Evolutionary conservation across 30 jellyfish, hydroid and myxozoan genomes (phyloP).

Genomic region (Cassiopea andromeda): DNA sequence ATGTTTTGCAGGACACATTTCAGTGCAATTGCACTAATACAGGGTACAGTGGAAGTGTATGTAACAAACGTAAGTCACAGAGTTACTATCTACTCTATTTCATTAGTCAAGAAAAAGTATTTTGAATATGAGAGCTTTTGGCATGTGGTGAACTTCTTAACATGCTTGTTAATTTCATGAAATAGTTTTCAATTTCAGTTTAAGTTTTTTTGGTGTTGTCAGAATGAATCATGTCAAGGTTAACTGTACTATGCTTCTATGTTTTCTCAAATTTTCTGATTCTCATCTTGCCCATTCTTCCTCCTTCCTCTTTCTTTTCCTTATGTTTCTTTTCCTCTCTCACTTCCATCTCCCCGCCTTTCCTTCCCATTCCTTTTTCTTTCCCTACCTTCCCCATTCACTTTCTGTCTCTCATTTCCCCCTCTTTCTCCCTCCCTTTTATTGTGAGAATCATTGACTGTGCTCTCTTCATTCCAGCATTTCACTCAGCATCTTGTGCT

Average conservation of each 20-base stretch:
- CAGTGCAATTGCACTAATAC: constrained; percentile 69
- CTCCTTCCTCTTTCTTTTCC: background rate
- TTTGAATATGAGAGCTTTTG: too few relatives aligned
- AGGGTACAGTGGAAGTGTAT: constrained; percentile 66
- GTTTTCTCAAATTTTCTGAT: too few relatives aligned
- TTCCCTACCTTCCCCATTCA: background rate
- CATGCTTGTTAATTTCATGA: too few relatives aligned
- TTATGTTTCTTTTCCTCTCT: too few relatives aligned
- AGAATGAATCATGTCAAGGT: too few relatives aligned
- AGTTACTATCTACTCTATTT: too few relatives aligned
- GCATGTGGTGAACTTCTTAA: too few relatives aligned
- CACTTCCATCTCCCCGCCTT: background rate
- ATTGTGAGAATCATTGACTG: background rate
- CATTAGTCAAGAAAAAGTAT: too few relatives aligned
- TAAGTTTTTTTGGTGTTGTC: too few relatives aligned
- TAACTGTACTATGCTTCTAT: too few relatives aligned
- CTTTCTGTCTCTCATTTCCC: background rate
- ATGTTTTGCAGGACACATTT: background rate
- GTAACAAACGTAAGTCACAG: constrained; percentile 69
- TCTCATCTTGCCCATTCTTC: background rate
- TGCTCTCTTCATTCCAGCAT: constrained; percentile 32
- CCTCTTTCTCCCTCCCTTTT: background rate
- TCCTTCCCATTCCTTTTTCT: background rate
- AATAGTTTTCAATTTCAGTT: too few relatives aligned
- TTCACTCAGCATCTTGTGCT: constrained; percentile 58